Evolutionary conservation across 1,140 invertebrate species (phyloP).

Genomic region (Solenopsis invicta): DNA sequence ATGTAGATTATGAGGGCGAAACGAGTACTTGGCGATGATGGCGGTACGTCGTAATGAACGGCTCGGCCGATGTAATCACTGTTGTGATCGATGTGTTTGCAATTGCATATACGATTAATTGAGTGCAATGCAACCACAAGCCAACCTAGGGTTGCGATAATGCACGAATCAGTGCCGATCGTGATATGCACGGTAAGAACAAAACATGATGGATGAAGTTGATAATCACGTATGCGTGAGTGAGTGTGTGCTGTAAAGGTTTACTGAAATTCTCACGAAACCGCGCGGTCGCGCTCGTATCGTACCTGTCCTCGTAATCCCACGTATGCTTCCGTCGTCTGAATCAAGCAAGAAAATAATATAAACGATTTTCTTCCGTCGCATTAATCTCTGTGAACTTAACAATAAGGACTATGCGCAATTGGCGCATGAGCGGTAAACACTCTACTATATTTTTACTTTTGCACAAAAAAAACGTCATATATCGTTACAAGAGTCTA

Average conservation of each 20-base stretch:
- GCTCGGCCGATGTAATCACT: conserved; percentile 35
- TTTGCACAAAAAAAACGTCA: conserved; percentile 7
- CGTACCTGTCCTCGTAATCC: conserved; percentile 89
- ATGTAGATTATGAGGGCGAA: conserved; percentile 22
- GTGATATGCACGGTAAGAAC: conserved; percentile 52
- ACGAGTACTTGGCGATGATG: neutral
- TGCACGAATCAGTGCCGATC: conserved; percentile 25
- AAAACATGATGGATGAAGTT: conserved; percentile 56
- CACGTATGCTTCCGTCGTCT: conserved; percentile 89
- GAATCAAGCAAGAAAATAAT: conserved; percentile 80
- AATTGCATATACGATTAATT: conserved; percentile 43
- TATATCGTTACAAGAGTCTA: neutral
- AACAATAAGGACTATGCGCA: conserved; percentile 14
- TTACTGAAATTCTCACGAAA: conserved; percentile 68
- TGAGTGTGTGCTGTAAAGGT: conserved; percentile 28
- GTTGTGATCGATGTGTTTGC: conserved; percentile 38
- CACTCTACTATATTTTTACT: neutral
- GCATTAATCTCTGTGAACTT: conserved; percentile 12
- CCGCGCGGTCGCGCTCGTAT: conserved; percentile 54
- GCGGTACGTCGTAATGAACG: conserved; percentile 31
- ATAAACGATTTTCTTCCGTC: conserved; percentile 71
- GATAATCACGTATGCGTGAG: conserved; percentile 52
- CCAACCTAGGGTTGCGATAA: conserved; percentile 40
- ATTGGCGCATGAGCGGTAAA: neutral
- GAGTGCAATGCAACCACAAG: conserved; percentile 53